Evolutionary conservation across 2,797 vertebrate genomes (phyloP).

Genomic region (Petrocephalus schoutedeni): DNA sequence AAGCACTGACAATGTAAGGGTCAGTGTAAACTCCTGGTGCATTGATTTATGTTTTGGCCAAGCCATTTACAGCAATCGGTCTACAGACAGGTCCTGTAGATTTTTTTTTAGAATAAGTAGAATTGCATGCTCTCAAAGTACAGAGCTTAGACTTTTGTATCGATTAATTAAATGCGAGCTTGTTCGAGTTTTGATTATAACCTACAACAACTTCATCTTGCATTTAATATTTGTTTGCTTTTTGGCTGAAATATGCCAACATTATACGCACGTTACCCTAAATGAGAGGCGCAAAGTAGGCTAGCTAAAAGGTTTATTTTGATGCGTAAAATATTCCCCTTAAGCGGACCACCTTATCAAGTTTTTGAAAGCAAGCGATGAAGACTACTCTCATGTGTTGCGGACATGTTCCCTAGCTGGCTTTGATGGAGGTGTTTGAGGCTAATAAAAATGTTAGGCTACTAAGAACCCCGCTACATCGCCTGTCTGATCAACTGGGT

Average conservation of each 20-base stretch:
- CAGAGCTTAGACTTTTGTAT: background rate
- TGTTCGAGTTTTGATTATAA: background rate
- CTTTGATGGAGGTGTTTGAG: background rate
- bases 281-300: background rate
- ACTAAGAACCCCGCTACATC: background rate
- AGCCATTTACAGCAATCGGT: background rate
- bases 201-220: background rate
- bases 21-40: background rate
- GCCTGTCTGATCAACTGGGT: background rate
- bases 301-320: background rate
- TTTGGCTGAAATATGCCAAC: background rate
- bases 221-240: background rate
- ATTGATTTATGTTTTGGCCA: background rate
- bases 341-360: background rate
- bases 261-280: background rate
- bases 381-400: background rate
- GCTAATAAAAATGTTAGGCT: background rate
- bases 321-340: background rate
- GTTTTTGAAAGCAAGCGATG: background rate
- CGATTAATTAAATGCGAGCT: background rate
- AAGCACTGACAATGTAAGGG: background rate
- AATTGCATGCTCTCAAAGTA: background rate
- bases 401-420: background rate
- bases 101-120: background rate
- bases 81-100: background rate